Evolutionary conservation across 2,888 invertebrate genomes (phyloP), one percentile per base, ranked within the genome.

Genomic region (Andrena dorsata): DNA sequence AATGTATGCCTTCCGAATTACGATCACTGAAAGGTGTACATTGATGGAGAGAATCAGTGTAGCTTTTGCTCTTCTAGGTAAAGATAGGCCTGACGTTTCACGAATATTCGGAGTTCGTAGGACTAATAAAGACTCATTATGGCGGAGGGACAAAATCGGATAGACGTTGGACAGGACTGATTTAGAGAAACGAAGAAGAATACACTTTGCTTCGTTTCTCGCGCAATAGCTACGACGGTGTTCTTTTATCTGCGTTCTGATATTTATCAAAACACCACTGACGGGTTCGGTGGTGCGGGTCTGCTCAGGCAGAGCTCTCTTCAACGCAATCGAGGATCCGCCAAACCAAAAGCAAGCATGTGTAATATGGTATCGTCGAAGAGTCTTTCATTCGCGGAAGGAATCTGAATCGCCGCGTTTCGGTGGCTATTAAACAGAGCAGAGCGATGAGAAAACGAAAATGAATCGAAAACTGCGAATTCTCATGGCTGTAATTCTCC

Each of bases 401-500:
- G 47, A 49, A 10, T 68, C 35, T 13, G 26, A 35, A 23, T 51
- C 56, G 35, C 58, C 51, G 41, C 20, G 56, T 35, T 41, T 64
- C 51, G 28, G 56, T 23, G 49, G 6, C 28, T 64, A 65, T 35
- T 28, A 28, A 69, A 58, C 69, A 28, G 49, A 70, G 56, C 28
- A 16, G 66, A 69, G 51, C 60, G 23, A 80, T 3, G 80, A 65
- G n/a, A 10, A 70, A 70, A 60, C n/a, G 26, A 56, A 26, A 10
- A 23, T 23, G 51, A 56, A 56, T 26, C 32, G 49, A 72, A 72
- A 72, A 64, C n/a, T 71, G 56, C 49, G 58, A 77, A 74, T 77
- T 80, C 60, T 60, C 70, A 77, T 78, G 76, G 75, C 56, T 83
- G 73, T 77, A 87, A 80, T 83, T 80, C 32, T 58, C 68, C 77